Evolutionary conservation across 2,888 invertebrate species (phyloP), one percentile per base, ranked within the genome.

Genomic region (Cephonodes hylas): DNA sequence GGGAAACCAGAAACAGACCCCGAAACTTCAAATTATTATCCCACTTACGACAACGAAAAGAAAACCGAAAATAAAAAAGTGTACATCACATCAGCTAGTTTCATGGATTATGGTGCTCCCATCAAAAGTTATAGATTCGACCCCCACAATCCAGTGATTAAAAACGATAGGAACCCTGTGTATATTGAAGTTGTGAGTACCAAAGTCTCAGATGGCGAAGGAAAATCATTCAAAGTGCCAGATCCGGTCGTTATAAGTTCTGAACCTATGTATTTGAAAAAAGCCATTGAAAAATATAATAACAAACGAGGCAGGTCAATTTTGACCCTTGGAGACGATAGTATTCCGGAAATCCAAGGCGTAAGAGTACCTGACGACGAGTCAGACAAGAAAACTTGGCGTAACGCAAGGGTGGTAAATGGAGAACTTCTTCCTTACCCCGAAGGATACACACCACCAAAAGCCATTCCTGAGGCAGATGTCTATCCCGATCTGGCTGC

Each of bases 351-450:
- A 58, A 96, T 98, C 53, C 96, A 96, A 60, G 97, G 97, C 0
- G 94, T 96, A 0, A 93, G 97, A 63, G 95, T 97, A 44, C 97
- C 97, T 0, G 97, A 98, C 76, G 96, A 97, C 70, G 96, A 96
- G 62, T 95, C 95, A 58, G 96, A 97, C 75, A 95, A 95, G 68
- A 96, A 96, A 80, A 96, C 95, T 0, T 97, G 97, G 97, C 93
- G 97, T 61, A 97, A 97, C 84, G 97, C 97, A 0, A 93, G 97
- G 67, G 97, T 97, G 13, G 96, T 97, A 53, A 97, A 97, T 76
- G 96, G 96, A 61, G 95, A 96, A 81, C 85, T 97, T 58, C 93
- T 96, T 53, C 96, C 96, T 18, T 96, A 96, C 72, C 95, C 95
- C 57, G 94, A 95, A 74, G 95, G 94, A 5, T 95, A 95, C 69